Evolutionary conservation across 2,113 vertebrate genomes (phyloP).

Genomic region (Colinus virginianus): DNA sequence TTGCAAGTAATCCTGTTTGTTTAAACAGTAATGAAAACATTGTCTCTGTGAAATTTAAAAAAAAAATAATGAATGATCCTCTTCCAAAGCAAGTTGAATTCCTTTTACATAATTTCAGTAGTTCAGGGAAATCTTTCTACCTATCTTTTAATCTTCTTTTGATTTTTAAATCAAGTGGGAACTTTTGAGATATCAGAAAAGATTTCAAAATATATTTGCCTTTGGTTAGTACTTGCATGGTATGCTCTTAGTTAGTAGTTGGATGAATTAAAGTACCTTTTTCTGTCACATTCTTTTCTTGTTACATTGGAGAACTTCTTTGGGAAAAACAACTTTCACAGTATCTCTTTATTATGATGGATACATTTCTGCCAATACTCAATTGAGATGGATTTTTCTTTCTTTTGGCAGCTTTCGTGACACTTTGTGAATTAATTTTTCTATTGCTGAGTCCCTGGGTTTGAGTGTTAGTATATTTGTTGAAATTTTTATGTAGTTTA

Average conservation of each 20-base stretch:
- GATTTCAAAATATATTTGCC: background rate
- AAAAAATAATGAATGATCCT: background rate
- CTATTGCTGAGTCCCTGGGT: background rate
- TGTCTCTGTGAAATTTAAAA: background rate
- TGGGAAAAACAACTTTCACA: background rate
- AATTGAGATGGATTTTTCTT: slow-evolving; percentile 22
- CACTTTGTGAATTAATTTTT: slow-evolving; percentile 21
- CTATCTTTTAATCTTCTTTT: background rate
- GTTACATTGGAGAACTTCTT: background rate
- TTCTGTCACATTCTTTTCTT: background rate
- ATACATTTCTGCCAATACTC: background rate
- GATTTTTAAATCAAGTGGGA: background rate
- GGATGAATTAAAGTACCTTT: background rate
- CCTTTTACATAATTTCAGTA: background rate
- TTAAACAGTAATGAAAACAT: background rate
- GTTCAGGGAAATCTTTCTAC: background rate
- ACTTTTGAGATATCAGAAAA: background rate
- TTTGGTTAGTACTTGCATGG: background rate
- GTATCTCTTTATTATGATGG: background rate
- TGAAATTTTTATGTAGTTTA: no score
- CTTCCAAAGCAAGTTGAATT: background rate
- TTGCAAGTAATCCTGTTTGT: background rate
- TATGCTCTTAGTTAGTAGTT: background rate
- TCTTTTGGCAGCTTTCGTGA: background rate
- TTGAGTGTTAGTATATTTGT: background rate